Percentiles rank a stretch among this genome's conserved stretches.
phyloP scores from a whole-genome alignment of 2,888 invertebrate species.

The Chorisops tibialis region DNA sequence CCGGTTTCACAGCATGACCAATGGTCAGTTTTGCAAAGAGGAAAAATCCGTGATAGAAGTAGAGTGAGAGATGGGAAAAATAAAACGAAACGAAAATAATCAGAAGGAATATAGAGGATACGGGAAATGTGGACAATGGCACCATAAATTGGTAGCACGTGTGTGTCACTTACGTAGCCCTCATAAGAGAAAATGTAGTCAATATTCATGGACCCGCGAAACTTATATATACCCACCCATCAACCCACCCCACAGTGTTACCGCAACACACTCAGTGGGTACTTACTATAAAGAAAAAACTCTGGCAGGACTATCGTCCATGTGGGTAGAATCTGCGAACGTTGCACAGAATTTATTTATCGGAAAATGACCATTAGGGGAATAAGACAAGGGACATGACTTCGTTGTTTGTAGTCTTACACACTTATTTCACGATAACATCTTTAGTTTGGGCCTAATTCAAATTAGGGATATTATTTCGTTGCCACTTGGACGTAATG shows the following conservation, averaged over 20 bases:
- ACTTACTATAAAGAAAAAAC: not conserved
- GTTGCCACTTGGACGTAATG: too few species aligned
- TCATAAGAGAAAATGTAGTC: slow-evolving; percentile 17
- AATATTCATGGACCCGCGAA: slow-evolving; percentile 12
- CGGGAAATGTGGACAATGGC: slow-evolving; percentile 1
- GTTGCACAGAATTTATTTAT: slow-evolving; percentile 23
- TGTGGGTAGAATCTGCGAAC: slow-evolving; percentile 1
- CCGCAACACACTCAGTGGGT: not conserved
- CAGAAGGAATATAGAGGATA: not conserved
- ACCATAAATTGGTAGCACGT: slow-evolving; percentile 23
- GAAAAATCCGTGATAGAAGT: not conserved
- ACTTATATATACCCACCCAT: not conserved
- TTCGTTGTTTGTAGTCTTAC: not conserved
- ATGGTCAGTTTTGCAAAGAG: not conserved
- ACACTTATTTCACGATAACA: not conserved
- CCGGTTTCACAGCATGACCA: not conserved
- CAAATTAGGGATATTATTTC: too few species aligned
- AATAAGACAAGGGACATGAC: slow-evolving; percentile 13
- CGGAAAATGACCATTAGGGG: slow-evolving; percentile 23
- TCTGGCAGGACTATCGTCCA: not conserved
- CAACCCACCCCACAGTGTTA: not conserved
- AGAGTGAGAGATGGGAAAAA: not conserved
- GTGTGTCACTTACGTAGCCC: slow-evolving; percentile 10
- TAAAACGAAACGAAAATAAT: not conserved
- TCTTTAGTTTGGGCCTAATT: too few species aligned